Base-by-base conservation (phyloP, 1,140 invertebrate genomes). In the Homarus americanus region DNA sequence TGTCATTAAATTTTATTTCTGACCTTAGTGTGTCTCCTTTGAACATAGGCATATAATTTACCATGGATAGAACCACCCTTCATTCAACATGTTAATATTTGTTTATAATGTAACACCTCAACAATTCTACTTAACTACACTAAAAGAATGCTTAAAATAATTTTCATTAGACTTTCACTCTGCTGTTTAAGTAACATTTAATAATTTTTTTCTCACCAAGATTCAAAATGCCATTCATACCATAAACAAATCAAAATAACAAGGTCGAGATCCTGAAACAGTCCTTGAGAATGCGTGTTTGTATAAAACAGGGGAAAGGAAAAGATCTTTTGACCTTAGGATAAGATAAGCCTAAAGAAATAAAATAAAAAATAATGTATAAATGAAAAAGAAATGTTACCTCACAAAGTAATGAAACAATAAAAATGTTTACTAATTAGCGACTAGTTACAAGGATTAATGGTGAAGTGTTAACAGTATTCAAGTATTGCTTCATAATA, bases 401-500 rank as follows among this genome's bases (percentile, higher is more conserved):
- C 5, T 49, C 44, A 49, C 15, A 15, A 69, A 4, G 63, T 69
- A 69, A 4, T 32, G n/a, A 28, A 32, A 69, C 63, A 69, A 69
- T 5, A 69, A 69, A 69, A 69, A 7, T 32, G 28, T 69, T 28
- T 69, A 69, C 63, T 69, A 69, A 69, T 69, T 69, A 69, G 63
- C 63, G 63, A 69, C 63, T 69, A 69, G 63, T 69, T 69, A 69
- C 63, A 69, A 24, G 24, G 28, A 24, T 69, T 69, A 69, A 69
- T 69, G 63, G 12, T 17, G 20, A 63, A 53, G 17, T 10, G 15
- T 63, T 63, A 38, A 82, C 2, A 58, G 10, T 24, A 15, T 63
- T 82, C 79, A 82, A 82, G 79, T 63, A 38, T 82, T 82, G 79
- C 79, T 82, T 82, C 79, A 63, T 82, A 82, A 82, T 58, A 63